Evolutionary conservation across 2,113 vertebrate species (phyloP).

Genomic region (Chrysochloris asiatica): DNA sequence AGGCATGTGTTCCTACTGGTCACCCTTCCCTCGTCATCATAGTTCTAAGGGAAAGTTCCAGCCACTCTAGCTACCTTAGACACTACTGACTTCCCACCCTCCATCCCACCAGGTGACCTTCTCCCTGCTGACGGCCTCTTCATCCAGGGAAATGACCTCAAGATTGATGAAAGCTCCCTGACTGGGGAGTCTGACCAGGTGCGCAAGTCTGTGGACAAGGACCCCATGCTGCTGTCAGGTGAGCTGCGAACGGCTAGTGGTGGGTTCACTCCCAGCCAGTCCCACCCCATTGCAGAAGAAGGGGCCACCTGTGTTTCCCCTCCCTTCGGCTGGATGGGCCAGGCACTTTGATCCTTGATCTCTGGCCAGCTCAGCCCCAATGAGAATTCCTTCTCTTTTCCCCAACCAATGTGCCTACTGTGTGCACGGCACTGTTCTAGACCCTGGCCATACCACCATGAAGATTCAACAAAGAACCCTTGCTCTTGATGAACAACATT

Average conservation of each 20-base stretch:
- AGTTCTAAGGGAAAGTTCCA: background rate
- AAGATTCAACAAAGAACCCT: background rate
- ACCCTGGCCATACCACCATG: background rate
- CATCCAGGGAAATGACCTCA: conserved; percentile 98
- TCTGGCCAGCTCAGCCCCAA: background rate
- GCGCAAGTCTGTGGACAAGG: conserved; percentile 94
- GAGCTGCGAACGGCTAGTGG: background rate
- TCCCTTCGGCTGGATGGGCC: background rate
- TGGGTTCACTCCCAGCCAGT: background rate
- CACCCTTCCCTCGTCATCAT: background rate
- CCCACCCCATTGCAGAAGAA: rapidly evolving
- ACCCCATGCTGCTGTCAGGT: conserved; percentile 99
- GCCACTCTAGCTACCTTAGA: background rate
- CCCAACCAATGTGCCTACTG: background rate
- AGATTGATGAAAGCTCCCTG: conserved; percentile 98
- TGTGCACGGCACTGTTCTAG: background rate
- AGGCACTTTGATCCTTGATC: background rate
- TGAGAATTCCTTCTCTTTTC: background rate
- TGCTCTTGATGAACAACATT: background rate
- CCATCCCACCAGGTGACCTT: conserved; percentile 90
- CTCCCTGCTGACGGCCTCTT: conserved; percentile 96
- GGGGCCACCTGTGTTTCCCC: rapidly evolving
- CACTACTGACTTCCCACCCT: background rate
- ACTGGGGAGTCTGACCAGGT: conserved; percentile 99
- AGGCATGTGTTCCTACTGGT: background rate